Evolutionary conservation across 2,113 vertebrate species (phyloP), one percentile per base, ranked within the genome.

Genomic region (Lagenorhynchus albirostris): DNA sequence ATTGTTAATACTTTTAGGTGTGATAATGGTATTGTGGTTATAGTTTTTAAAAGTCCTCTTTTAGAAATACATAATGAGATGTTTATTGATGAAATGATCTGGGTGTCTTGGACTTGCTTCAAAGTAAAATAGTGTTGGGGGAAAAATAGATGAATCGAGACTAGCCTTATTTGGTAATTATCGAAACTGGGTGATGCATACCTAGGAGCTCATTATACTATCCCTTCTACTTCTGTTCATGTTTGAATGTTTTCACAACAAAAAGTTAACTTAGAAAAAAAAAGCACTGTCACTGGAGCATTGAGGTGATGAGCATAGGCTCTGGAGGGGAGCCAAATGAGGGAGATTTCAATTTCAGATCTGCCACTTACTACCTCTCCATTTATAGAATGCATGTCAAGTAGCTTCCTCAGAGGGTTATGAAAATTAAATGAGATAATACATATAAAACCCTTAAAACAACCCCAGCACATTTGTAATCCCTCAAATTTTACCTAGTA

Each of bases 31-130:
- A 70, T 82, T 6, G 4, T 58, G 13, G 33, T 91, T 58, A 60
- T 50, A 58, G 62, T 95, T 80, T 86, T 91, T 92, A 25, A 33
- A 77, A 81, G 8, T 93, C 81, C 29, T 76, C 33, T 92, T 91
- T 92, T 90, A 92, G 33, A 93, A 94, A 73, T 71, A 65, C 71
- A 77, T 25, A 77, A 33, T 71, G 86, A 85, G 33, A 80, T 94
- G 68, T 91, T 79, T 93, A 44, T 44, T 89, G 33, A 83, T 76
- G 23, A 93, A 87, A 47, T 89, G 14, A 88, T 68, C 47, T n/a
- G 44, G 44, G 36, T 95, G 21, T 94, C 33, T 92, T 93, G 50
- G 29, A 70, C 96, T 95, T 85, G 50, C 65, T 96, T 94, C 71
- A 94, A 94, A 85, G 94, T 53, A 76, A 81, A 83, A 33, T 63